Conservation (phyloP, 1,140 invertebrate genomes). For the Drosophila elegans region DNA sequence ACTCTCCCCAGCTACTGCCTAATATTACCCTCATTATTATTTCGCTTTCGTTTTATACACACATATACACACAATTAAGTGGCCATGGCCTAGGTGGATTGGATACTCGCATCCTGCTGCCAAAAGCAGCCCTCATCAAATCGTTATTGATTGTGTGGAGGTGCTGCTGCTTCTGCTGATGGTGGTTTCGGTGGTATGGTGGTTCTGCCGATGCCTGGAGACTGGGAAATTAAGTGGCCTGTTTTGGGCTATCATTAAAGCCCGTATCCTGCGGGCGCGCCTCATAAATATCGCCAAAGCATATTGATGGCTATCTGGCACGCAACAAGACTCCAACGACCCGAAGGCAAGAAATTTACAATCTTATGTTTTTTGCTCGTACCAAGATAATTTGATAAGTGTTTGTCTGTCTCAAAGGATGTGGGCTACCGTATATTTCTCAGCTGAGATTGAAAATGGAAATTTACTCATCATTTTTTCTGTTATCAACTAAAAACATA, state of each 20-base stretch:
- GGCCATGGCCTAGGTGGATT: constrained; percentile 66
- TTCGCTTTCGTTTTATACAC: constrained; percentile 70
- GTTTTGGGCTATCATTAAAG: constrained; percentile 81
- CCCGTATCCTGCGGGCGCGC: constrained; percentile 78
- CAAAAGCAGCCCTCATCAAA: constrained; percentile 66
- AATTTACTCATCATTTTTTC: constrained; percentile 9
- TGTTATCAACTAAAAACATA: not conserved
- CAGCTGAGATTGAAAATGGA: constrained; percentile 13
- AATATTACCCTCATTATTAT: constrained; percentile 81
- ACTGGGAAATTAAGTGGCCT: constrained; percentile 76
- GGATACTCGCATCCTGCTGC: constrained; percentile 61
- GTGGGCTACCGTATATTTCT: constrained; percentile 57
- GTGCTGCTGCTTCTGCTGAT: constrained; percentile 18
- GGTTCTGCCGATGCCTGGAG: constrained; percentile 4
- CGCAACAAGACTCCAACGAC: constrained; percentile 50
- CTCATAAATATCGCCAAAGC: constrained; percentile 81
- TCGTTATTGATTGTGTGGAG: constrained; percentile 74
- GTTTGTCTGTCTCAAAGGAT: constrained; percentile 57
- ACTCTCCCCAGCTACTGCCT: constrained; percentile 10
- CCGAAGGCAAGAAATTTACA: constrained; percentile 15
- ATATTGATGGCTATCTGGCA: constrained; percentile 80
- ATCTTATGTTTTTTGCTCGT: constrained; percentile 16
- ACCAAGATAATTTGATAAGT: constrained; percentile 77
- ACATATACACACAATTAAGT: constrained; percentile 65
- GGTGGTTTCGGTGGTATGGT: constrained; percentile 23